phyloP scores from a whole-genome alignment of 2,888 invertebrate species.

The Tenthredo notha region DNA sequence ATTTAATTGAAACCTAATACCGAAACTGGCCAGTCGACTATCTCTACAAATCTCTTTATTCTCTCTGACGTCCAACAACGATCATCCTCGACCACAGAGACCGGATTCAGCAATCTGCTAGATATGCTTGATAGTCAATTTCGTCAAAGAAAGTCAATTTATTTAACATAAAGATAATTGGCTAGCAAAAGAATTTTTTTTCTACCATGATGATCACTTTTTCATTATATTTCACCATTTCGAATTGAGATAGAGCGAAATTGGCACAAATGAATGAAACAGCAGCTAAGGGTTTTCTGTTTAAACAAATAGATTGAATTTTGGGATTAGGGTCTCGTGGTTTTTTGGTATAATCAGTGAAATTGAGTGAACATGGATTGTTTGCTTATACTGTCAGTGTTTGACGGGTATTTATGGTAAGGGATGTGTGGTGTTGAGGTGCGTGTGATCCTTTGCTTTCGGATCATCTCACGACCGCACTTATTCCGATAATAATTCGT shows the following conservation, averaged over 20 bases:
- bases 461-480: conserved; percentile 21
- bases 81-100: conserved; percentile 3
- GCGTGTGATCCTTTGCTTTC: conserved; percentile 12
- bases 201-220: not conserved
- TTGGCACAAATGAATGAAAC: not conserved
- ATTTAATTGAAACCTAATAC: conserved; percentile 74
- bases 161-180: not conserved
- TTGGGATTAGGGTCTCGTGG: not conserved
- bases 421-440: not conserved
- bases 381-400: not conserved
- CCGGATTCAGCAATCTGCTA: not conserved
- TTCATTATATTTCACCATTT: not conserved
- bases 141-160: not conserved
- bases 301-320: not conserved
- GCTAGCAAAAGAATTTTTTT: not conserved
- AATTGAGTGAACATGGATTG: not conserved
- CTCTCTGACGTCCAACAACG: conserved; percentile 13
- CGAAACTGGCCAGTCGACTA: conserved; percentile 59
- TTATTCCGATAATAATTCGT: conserved; percentile 16
- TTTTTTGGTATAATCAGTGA: not conserved
- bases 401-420: not conserved
- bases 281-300: not conserved
- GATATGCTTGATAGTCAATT: not conserved
- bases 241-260: not conserved
- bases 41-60: conserved; percentile 66